A percentile compares a stretch with the other conserved stretches of the same genome.
phyloP scores from a whole-genome alignment of 2,888 invertebrate species.

The Chelonus formosanus region DNA sequence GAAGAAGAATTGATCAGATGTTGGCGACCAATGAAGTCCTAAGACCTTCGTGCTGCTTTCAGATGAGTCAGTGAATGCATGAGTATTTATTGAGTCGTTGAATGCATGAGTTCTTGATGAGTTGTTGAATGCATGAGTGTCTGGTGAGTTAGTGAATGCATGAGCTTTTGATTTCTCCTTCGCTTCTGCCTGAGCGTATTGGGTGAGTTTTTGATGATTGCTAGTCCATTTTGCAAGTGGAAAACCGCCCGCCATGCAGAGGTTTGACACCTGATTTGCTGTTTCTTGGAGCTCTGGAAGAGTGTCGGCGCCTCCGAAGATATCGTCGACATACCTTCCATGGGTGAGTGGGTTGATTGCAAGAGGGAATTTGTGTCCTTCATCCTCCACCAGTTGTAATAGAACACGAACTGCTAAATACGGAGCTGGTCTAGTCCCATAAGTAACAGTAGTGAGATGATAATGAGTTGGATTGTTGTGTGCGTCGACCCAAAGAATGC shows the following conservation, averaged over 20 bases:
- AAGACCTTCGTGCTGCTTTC: conserved; percentile 30
- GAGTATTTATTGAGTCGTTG: too few species aligned
- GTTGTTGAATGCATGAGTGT: too few species aligned
- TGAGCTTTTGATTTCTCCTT: background rate
- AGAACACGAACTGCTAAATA: background rate
- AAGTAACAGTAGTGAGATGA: background rate
- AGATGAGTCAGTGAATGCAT: too few species aligned
- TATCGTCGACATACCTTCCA: too few species aligned
- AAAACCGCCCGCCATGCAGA: conserved; percentile 34
- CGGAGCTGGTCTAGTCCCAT: background rate
- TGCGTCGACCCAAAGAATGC: background rate
- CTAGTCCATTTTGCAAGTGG: conserved; percentile 34
- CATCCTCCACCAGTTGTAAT: background rate
- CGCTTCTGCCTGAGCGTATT: background rate
- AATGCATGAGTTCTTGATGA: too few species aligned
- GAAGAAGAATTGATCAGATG: background rate
- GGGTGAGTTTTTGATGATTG: conserved; percentile 17
- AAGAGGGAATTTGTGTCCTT: too few species aligned
- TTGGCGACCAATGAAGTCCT: conserved; percentile 32
- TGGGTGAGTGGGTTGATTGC: too few species aligned
- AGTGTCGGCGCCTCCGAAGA: too few species aligned
- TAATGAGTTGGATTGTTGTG: background rate
- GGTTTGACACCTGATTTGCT: too few species aligned
- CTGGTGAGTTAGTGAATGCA: too few species aligned
- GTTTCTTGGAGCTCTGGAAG: too few species aligned